Conservation (phyloP, 2,797 vertebrate species). For the Arctocebus calabarensis region DNA sequence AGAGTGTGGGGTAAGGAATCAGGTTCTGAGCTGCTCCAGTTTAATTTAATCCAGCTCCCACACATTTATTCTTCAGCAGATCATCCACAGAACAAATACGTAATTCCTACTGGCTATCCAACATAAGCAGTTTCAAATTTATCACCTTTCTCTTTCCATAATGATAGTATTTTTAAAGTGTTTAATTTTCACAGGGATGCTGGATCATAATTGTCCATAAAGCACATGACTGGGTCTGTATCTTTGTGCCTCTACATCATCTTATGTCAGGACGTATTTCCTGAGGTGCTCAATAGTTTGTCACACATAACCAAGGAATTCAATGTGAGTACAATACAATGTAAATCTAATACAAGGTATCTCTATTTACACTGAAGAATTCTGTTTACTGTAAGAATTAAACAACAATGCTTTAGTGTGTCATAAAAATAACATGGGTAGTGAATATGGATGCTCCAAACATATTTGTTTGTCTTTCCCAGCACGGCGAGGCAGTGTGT, state of each 20-base stretch:
- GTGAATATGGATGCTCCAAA: conserved; percentile 55
- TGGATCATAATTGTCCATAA: conserved; percentile 59
- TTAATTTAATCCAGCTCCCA: conserved; percentile 15
- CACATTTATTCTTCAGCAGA: neutral
- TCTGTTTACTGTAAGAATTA: conserved; percentile 80
- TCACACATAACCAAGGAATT: conserved; percentile 74
- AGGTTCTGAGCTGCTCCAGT: neutral
- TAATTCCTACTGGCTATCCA: conserved; percentile 20
- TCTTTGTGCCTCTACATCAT: conserved; percentile 68
- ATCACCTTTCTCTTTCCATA: conserved; percentile 71
- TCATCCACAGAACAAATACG: conserved; percentile 23
- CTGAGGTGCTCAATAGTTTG: conserved; percentile 66
- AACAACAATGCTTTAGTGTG: conserved; percentile 59
- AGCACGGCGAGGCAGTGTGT: neutral
- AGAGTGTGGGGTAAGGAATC: neutral
- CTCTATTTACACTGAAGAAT: conserved; percentile 67
- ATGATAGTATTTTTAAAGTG: conserved; percentile 76
- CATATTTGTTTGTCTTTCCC: conserved; percentile 68
- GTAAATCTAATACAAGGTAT: conserved; percentile 68
- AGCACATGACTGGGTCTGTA: conserved; percentile 39
- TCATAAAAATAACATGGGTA: conserved; percentile 68
- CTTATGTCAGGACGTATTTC: conserved; percentile 73
- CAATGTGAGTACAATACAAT: conserved; percentile 49
- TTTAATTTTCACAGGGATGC: conserved; percentile 78
- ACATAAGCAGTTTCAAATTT: conserved; percentile 39